Evolutionary conservation across 2,888 invertebrate species (phyloP).

Genomic region (Ennomos quercinarius): DNA sequence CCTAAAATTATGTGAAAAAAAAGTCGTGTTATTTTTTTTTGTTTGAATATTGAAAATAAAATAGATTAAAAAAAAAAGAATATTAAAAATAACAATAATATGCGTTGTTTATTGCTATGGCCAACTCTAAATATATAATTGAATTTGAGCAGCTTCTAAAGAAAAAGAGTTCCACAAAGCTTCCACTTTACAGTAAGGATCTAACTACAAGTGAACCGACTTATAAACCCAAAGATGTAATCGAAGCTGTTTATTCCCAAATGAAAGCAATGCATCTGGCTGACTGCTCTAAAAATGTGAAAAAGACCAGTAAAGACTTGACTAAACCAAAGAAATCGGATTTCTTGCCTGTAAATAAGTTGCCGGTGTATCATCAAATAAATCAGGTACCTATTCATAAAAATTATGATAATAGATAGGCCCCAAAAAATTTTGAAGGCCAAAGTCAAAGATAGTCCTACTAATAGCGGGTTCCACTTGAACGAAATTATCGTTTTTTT

Average conservation of each 20-base stretch:
- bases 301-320: constrained; percentile 31
- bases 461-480: too few species aligned
- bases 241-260: constrained; percentile 60
- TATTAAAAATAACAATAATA: too few species aligned
- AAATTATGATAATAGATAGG: too few species aligned
- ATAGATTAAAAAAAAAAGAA: too few species aligned
- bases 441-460: too few species aligned
- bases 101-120: too few species aligned
- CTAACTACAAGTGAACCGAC: constrained; percentile 26
- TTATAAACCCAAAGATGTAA: constrained; percentile 56
- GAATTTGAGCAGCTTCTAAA: constrained; percentile 56
- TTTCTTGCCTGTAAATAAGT: constrained; percentile 55
- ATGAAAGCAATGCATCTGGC: constrained; percentile 66
- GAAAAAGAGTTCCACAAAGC: constrained; percentile 41
- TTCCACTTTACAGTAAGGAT: constrained; percentile 49
- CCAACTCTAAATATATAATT: constrained; percentile 14
- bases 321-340: constrained; percentile 44
- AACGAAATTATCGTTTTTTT: too few species aligned
- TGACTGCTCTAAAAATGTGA: constrained; percentile 48
- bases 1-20: too few species aligned
- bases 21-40: too few species aligned
- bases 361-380: constrained; percentile 52
- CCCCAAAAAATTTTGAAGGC: too few species aligned
- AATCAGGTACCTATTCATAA: constrained; percentile 45
- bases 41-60: too few species aligned